Evolutionary conservation across 2,797 vertebrate genomes (phyloP).

Genomic region (Pipistrellus pygmaeus): DNA sequence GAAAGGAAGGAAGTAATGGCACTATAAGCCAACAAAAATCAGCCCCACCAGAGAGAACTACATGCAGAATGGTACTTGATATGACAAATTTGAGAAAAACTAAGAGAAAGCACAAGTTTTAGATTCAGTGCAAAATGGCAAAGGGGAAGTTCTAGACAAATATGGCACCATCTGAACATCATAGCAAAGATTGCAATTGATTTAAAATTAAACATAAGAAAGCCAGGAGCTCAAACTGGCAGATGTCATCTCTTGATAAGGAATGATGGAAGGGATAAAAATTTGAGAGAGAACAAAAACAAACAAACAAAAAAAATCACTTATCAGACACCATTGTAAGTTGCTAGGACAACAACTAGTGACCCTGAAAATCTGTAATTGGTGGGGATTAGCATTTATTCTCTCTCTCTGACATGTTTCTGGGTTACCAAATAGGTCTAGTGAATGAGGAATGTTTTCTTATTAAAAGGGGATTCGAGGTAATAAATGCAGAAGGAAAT

Average conservation of each 20-base stretch:
- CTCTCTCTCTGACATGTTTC: background rate
- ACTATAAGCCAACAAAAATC: background rate
- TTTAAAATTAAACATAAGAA: background rate
- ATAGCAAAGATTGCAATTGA: background rate
- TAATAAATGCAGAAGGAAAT: background rate
- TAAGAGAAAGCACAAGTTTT: background rate
- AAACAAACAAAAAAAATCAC: no score
- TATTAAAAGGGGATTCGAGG: background rate
- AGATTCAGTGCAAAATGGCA: background rate
- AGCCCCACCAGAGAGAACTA: background rate
- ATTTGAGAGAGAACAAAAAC: background rate
- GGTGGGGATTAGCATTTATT: background rate
- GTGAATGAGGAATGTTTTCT: background rate
- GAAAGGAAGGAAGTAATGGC: background rate
- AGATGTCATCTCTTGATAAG: background rate
- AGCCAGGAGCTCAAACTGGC: background rate
- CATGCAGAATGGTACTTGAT: background rate
- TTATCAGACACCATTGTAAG: background rate
- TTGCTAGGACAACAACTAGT: constrained; percentile 5
- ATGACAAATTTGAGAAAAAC: background rate
- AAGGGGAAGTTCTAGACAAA: background rate
- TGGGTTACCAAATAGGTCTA: background rate
- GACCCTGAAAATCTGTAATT: background rate
- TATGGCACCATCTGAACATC: background rate
- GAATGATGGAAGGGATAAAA: background rate